These are phyloP conservation scores for Sylvilagus bachmani DNA, from an alignment of 2,113 vertebrate species.

Conservation along the genomic window DNA sequence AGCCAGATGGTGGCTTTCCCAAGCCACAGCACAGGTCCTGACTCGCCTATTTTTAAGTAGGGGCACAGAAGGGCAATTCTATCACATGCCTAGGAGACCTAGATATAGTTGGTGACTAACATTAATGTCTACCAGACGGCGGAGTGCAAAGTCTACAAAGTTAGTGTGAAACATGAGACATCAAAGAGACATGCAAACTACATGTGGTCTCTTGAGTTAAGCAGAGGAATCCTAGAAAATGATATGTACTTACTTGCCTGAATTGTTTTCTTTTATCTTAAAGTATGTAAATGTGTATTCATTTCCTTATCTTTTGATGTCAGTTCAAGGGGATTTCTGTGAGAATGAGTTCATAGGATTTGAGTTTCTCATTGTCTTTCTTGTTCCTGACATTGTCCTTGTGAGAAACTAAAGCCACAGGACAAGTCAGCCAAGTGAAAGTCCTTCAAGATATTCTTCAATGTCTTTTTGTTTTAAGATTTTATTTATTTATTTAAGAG, in stretches of 20 bases:
- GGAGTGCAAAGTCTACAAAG: background rate
- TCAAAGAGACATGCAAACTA: background rate
- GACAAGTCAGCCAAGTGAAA: background rate
- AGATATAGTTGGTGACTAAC: background rate
- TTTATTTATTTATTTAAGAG: no score
- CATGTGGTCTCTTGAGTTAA: background rate
- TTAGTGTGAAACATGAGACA: background rate
- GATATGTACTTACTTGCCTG: background rate
- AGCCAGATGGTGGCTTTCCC: no score
- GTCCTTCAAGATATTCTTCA: background rate
- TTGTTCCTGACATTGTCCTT: background rate
- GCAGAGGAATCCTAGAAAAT: background rate
- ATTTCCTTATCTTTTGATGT: background rate
- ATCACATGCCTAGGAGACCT: background rate
- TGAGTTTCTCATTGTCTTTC: background rate
- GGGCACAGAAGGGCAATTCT: background rate
- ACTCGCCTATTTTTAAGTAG: background rate
- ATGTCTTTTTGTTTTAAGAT: background rate
- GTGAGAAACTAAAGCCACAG: background rate
- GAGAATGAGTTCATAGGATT: background rate
- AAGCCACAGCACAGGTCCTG: no score
- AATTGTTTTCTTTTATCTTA: slow-evolving; percentile 6
- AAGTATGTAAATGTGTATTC: background rate
- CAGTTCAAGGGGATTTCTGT: background rate
- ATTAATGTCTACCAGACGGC: background rate